Percentiles rank a stretch among this genome's conserved stretches.
phyloP scores from a whole-genome alignment of 2,113 vertebrate genomes.

The Canis aureus region DNA sequence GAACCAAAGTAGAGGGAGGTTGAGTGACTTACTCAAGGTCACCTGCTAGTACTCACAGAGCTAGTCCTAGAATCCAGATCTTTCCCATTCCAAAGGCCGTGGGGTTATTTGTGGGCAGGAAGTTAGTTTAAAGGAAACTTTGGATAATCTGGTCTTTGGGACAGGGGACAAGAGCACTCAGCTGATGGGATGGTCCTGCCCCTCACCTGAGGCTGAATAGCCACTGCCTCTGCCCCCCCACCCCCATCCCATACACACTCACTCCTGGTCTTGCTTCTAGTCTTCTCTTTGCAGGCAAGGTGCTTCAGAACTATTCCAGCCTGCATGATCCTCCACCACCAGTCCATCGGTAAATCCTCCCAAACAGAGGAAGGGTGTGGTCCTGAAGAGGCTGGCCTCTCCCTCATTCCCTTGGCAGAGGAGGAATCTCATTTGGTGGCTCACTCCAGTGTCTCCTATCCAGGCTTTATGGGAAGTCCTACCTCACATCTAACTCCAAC shows the following conservation, averaged over 20 bases:
- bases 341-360: background rate
- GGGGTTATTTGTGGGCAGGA: background rate
- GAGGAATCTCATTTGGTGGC: background rate
- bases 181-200: background rate
- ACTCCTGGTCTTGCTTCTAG: background rate
- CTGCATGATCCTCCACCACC: background rate
- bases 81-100: conserved; percentile 2
- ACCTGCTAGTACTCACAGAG: background rate
- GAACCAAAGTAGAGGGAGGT: background rate
- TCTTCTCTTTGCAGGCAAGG: background rate
- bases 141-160: background rate
- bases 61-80: conserved; percentile 20
- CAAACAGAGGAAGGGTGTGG: background rate
- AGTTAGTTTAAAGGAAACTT: background rate
- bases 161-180: background rate
- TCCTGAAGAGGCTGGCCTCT: background rate
- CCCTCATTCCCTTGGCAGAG: background rate
- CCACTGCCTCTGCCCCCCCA: background rate
- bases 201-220: background rate
- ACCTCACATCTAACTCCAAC: background rate
- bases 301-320: background rate
- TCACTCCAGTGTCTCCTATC: background rate
- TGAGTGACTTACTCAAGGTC: background rate
- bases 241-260: background rate
- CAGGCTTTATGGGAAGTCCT: background rate